Evolutionary conservation across 2,113 vertebrate species (phyloP), one percentile per base, ranked within the genome.

Genomic region (Camelus dromedarius): DNA sequence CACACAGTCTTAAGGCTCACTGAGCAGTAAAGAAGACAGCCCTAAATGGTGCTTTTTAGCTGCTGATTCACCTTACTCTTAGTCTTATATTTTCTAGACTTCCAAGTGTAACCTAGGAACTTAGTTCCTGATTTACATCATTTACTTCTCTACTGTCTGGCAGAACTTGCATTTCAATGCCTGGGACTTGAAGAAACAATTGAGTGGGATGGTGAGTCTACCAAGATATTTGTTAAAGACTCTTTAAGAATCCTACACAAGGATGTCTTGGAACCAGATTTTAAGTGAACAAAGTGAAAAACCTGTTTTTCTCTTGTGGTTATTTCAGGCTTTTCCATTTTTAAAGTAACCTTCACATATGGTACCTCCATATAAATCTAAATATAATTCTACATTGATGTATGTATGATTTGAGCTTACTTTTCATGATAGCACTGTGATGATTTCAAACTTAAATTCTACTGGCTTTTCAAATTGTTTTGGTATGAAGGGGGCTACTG

Each of bases 261-360:
- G 62, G n/a, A 82, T 88, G 67, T 87, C 75, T 95, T 90, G 52
- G 79, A 96, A 88, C n/a, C 72, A 95, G 85, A 94, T 93, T 95
- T 95, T 92, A 94, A 88, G 66, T 94, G 91, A 97, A 86, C 76
- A 96, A 93, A 97, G 42, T 89, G 35, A 95, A 97, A 97, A 96
- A 79, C 64, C 54, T 95, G 66, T 81, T 82, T 94, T 42, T 96
- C 50, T 77, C 26, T 81, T 54, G 0, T 85, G 56, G 50, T 81
- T 96, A 96, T 97, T 96, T 95, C 64, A 84, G 88, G 70, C 19
- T 94, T 93, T 96, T 54, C 94, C 95, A 93, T 96, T 97, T 97
- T 94, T 77, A 96, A 97, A 96, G 38, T 91, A 96, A 97, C 30
- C 95, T 96, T 97, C 77, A 86, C 93, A 95, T 97, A 94, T 91